Evolutionary conservation across 2,888 invertebrate genomes (phyloP), one percentile per base, ranked within the genome.

Genomic region (Drosophila subsilvestris): DNA sequence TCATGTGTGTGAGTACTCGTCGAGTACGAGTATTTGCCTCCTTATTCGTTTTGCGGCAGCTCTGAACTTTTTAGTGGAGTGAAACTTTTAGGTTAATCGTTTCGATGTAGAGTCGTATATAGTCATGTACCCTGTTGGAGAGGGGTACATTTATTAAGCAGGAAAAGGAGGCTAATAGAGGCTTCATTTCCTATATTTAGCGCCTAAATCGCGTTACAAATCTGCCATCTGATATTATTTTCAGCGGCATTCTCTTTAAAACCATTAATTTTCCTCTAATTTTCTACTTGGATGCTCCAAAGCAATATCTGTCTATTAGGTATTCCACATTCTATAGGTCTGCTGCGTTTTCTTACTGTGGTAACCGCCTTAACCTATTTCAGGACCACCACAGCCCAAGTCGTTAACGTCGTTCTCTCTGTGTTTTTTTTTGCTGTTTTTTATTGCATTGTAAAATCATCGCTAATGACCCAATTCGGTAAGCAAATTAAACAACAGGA

Each of bases 381-480:
- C 2, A 44, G 22, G 18, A 3, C 27, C 49, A 25, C 27, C 49
- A 25, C 4, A 27, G 57, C 48, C n/a, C 17, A 55, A 56, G 67
- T 79, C 81, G 79, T 83, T 82, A 78, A 67, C 65, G 49, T 66
- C 7, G 37, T 37, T 37, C 14, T 14, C 37, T 6, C 14, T n/a
- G 14, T n/a, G 47, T 49, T 17, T 54, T 37, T 60, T 14, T 49
- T 45, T n/a, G n/a, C n/a, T n/a, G 56, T 59, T 56, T 65, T 83
- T 84, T 79, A 83, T 72, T 73, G 63, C 65, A 58, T 62, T 70
- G 66, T 84, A 82, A 83, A 83, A 83, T 75, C 80, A 73, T 75
- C 56, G 72, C 77, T 82, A 84, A 83, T 84, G 80, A 80, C 80
- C 80, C 72, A 80, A 82, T 83, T 80, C 74, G 61, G 62, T 57